phyloP scores from a whole-genome alignment of 2,113 vertebrate species.

The Hippocampus comes region DNA sequence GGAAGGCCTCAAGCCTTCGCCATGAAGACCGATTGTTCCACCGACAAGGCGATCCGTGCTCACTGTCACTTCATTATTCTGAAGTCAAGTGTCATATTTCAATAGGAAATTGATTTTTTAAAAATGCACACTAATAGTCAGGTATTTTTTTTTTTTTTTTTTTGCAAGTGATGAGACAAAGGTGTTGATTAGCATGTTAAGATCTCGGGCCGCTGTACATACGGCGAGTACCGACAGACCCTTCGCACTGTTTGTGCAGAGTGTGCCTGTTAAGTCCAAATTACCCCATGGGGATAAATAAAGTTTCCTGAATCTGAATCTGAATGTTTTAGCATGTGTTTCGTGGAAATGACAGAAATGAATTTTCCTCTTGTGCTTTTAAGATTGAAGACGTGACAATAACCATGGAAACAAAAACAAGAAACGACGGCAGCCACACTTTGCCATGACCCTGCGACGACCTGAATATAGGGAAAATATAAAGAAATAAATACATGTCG shows the following conservation, averaged over 20 bases:
- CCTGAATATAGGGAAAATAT: too few relatives aligned
- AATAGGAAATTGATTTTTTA: slow-evolving; percentile 53
- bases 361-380: background rate
- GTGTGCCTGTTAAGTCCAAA: too few relatives aligned
- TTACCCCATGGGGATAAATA: too few relatives aligned
- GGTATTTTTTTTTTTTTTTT: too few relatives aligned
- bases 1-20: slow-evolving; percentile 43
- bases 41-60: slow-evolving; percentile 56
- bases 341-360: background rate
- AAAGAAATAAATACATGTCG: too few relatives aligned
- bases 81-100: slow-evolving; percentile 60
- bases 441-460: background rate
- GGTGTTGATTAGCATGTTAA: background rate
- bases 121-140: slow-evolving; percentile 23
- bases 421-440: too few relatives aligned
- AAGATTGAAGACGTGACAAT: background rate
- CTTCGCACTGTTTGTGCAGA: too few relatives aligned
- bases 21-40: slow-evolving; percentile 68
- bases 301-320: too few relatives aligned
- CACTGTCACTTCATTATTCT: slow-evolving; percentile 47
- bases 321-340: background rate
- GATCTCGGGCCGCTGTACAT: too few relatives aligned
- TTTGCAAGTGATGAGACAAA: background rate
- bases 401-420: background rate
- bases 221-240: too few relatives aligned